A percentile compares a stretch with the other conserved stretches of the same genome.
Conservation (phyloP, 1,140 invertebrate species). For the Atta colombica region DNA sequence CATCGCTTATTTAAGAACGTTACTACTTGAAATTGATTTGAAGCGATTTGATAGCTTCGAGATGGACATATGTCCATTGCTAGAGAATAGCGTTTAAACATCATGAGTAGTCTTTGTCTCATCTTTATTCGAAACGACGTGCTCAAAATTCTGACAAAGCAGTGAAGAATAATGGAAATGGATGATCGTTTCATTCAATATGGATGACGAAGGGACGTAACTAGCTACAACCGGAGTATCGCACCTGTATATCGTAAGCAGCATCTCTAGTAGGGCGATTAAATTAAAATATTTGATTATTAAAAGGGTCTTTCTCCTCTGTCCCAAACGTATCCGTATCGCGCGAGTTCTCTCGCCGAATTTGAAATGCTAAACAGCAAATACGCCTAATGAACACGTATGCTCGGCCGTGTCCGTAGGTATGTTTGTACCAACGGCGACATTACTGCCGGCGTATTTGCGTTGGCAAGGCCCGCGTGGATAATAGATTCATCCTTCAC, state of each 20-base stretch:
- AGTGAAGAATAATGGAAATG: background rate
- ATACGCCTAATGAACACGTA: conserved; percentile 87
- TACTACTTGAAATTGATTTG: background rate
- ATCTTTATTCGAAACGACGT: background rate
- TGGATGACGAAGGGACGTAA: conserved; percentile 12
- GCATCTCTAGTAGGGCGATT: conserved; percentile 80
- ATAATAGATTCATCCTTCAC: conserved; percentile 87
- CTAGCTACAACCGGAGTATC: background rate
- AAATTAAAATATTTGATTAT: conserved; percentile 87
- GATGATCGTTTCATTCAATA: background rate
- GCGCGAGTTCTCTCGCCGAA: conserved; percentile 77
- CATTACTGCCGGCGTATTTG: conserved; percentile 82
- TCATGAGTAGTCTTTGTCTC: background rate
- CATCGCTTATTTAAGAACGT: background rate
- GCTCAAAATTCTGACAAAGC: background rate
- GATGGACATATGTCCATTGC: background rate
- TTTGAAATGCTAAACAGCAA: conserved; percentile 87
- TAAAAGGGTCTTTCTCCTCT: conserved; percentile 63
- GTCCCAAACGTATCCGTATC: conserved; percentile 71
- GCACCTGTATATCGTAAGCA: conserved; percentile 67
- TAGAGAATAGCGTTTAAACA: background rate
- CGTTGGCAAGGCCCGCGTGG: conserved; percentile 77
- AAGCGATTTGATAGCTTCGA: background rate
- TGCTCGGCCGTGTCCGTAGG: conserved; percentile 81
- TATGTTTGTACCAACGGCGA: conserved; percentile 83